Conservation (phyloP, 1,140 invertebrate genomes). For the Macrosteles quadrilineatus region DNA sequence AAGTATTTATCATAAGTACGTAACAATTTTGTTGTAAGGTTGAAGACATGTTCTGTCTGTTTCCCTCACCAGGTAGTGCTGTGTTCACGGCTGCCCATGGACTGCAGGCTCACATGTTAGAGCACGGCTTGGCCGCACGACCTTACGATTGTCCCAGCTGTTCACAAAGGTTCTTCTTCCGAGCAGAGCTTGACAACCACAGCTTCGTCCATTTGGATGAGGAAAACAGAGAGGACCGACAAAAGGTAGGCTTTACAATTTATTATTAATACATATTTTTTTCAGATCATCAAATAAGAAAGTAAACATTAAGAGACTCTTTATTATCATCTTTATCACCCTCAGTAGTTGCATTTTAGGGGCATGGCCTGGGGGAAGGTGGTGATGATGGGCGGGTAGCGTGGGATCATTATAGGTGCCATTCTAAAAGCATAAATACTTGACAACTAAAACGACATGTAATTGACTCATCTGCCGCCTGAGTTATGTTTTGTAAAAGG, state of each 20-base stretch:
- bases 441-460: no score
- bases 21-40: no score
- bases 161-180: conserved; percentile 86
- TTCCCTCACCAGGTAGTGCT: conserved; percentile 55
- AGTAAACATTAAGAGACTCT: not conserved
- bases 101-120: conserved; percentile 74
- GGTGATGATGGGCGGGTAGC: no score
- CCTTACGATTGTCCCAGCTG: conserved; percentile 85
- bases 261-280: not conserved
- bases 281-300: not conserved
- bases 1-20: no score
- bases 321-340: not conserved
- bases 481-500: no score
- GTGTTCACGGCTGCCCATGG: conserved; percentile 80
- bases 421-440: not conserved
- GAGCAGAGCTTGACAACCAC: conserved; percentile 89
- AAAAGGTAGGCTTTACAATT: conserved; percentile 1
- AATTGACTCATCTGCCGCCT: no score
- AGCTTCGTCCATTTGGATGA: conserved; percentile 55
- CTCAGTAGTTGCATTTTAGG: no score
- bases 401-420: not conserved
- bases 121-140: conserved; percentile 74
- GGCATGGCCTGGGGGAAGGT: no score
- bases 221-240: not conserved
- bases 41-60: no score